These are phyloP conservation scores for Acromyrmex charruanus DNA, from an alignment of 1,140 invertebrate genomes.

Conservation along the genomic window DNA sequence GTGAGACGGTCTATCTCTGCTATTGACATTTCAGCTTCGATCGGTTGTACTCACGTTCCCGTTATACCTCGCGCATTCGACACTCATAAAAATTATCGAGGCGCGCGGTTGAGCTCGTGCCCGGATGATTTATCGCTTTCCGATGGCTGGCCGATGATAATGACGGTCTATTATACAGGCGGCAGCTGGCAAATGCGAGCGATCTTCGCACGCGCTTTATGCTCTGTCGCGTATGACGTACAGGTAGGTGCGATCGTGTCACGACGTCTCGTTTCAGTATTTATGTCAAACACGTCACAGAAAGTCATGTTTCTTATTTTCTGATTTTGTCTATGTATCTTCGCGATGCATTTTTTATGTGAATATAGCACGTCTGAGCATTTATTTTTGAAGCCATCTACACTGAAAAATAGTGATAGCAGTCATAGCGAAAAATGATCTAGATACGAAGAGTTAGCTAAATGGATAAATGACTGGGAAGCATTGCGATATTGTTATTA, in stretches of 20 bases:
- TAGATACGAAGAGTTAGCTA: no score
- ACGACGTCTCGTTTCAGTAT: background rate
- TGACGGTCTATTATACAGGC: constrained; percentile 58
- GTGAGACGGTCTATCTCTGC: constrained; percentile 68
- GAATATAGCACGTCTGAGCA: background rate
- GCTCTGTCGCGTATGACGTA: constrained; percentile 22
- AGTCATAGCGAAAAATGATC: no score
- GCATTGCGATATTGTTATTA: no score
- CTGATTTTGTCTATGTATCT: background rate
- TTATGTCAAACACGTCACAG: background rate
- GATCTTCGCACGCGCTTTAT: constrained; percentile 50
- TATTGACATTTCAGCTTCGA: constrained; percentile 71
- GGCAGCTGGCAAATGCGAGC: constrained; percentile 45
- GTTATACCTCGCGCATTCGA: constrained; percentile 62
- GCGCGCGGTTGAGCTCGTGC: constrained; percentile 39
- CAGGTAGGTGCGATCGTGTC: background rate
- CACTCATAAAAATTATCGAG: constrained; percentile 67
- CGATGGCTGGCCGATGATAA: constrained; percentile 56
- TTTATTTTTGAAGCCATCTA: background rate
- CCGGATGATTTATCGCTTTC: constrained; percentile 55
- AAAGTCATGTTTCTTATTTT: background rate
- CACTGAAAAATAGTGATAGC: no score
- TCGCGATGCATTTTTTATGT: background rate
- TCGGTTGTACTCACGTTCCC: constrained; percentile 44
- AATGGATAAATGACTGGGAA: no score